A percentile compares a stretch with the other conserved stretches of the same genome.
Conservation (phyloP, 2,888 invertebrate genomes). For the Lasioglossum malachurum region DNA sequence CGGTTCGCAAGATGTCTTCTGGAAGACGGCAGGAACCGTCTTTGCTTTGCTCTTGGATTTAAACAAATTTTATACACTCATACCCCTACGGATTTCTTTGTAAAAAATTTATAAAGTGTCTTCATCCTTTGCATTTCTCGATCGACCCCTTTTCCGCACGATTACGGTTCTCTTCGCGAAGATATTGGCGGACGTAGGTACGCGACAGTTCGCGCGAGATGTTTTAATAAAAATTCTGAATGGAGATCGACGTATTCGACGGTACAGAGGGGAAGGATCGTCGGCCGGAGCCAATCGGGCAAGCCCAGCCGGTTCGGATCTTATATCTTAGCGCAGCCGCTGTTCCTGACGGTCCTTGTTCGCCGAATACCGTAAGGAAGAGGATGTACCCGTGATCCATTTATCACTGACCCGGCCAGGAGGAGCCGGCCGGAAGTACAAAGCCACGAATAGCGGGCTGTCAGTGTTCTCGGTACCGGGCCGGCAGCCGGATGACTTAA, state of each 20-base stretch:
- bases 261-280: slow-evolving; percentile 11
- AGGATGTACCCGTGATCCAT: slow-evolving; percentile 69
- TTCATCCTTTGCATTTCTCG: not conserved
- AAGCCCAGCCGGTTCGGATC: slow-evolving; percentile 58
- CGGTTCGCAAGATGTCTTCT: no score
- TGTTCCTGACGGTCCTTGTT: slow-evolving; percentile 72
- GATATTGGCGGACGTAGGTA: not conserved
- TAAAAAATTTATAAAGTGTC: not conserved
- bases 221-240: slow-evolving; percentile 40
- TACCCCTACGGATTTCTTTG: not conserved
- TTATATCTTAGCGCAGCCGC: slow-evolving; percentile 70
- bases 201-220: not conserved
- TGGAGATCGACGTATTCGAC: slow-evolving; percentile 41
- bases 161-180: not conserved
- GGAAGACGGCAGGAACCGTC: no score
- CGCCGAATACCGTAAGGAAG: slow-evolving; percentile 63
- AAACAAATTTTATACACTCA: not conserved
- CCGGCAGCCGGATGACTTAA: slow-evolving; percentile 54
- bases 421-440: slow-evolving; percentile 74
- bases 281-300: slow-evolving; percentile 38
- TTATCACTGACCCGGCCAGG: slow-evolving; percentile 79
- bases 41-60: not conserved
- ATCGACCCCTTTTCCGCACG: not conserved
- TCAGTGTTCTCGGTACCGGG: slow-evolving; percentile 50
- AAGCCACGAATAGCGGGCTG: slow-evolving; percentile 64